A percentile compares a stretch with the other conserved stretches of the same genome.
These are phyloP conservation scores for Pachyuromys duprasi DNA, from an alignment of 2,797 vertebrate species.

Conservation along the genomic window DNA sequence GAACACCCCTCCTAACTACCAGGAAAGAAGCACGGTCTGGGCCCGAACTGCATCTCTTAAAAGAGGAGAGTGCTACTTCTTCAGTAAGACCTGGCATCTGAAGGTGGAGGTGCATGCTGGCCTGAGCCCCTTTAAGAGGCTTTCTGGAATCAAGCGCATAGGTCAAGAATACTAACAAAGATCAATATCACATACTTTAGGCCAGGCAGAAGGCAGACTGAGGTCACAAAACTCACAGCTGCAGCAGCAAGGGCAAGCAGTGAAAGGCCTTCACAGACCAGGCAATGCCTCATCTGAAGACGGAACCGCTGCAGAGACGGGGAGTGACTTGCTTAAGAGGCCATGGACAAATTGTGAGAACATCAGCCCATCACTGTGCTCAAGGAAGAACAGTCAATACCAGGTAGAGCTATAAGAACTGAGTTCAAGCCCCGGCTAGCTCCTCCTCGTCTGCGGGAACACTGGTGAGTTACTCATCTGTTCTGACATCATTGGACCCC, in stretches of 20 bases:
- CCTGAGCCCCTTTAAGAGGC: constrained; percentile 46
- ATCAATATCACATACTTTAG: constrained; percentile 43
- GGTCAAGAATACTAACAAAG: constrained; percentile 64
- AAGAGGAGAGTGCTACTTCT: neutral
- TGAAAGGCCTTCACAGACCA: neutral
- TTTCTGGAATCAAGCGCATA: constrained; percentile 59
- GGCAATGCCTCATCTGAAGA: neutral
- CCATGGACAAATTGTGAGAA: neutral
- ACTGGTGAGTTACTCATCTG: neutral
- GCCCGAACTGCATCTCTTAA: neutral
- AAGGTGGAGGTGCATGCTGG: neutral
- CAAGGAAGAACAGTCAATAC: neutral
- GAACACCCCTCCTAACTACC: neutral
- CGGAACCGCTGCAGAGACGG: neutral
- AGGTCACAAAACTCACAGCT: constrained; percentile 44
- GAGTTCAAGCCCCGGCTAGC: neutral
- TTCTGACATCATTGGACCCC: neutral
- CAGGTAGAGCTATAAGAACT: neutral
- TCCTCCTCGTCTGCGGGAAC: neutral
- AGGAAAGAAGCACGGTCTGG: neutral
- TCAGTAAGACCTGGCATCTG: neutral
- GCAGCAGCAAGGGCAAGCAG: neutral
- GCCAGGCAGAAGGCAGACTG: constrained; percentile 50
- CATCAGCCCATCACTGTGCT: no score
- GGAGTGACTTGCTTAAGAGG: neutral